phyloP scores from a whole-genome alignment of 2,888 invertebrate species.

The Epinotia nisella region DNA sequence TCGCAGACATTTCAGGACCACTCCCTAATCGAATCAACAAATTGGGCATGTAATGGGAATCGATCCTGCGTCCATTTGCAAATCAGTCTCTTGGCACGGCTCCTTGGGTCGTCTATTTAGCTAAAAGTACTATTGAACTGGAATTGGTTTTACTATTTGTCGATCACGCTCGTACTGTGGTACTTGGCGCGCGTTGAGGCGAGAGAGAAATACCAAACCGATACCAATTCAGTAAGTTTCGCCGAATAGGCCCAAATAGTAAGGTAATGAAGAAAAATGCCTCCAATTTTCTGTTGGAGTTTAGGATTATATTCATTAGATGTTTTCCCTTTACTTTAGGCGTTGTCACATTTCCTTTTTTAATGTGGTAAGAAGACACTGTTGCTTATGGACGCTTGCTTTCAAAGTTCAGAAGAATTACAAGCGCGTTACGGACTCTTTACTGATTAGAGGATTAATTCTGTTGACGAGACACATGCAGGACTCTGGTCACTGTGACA shows the following conservation, averaged over 20 bases:
- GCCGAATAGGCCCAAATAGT: not conserved
- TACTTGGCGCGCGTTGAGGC: too few relatives aligned
- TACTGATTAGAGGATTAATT: too few relatives aligned
- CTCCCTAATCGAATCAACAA: slow-evolving; percentile 32
- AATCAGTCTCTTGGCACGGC: slow-evolving; percentile 27
- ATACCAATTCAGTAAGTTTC: not conserved
- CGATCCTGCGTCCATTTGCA: slow-evolving; percentile 25
- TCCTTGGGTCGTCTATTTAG: slow-evolving; percentile 6
- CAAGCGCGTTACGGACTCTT: too few relatives aligned
- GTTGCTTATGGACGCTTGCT: too few relatives aligned
- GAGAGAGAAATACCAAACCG: not conserved
- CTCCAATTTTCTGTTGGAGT: not conserved
- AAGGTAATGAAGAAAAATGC: not conserved
- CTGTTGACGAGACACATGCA: too few relatives aligned
- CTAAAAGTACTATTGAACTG: not conserved
- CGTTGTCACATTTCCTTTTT: too few relatives aligned
- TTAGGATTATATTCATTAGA: not conserved
- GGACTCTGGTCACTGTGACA: too few relatives aligned
- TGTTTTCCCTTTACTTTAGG: not conserved
- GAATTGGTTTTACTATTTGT: not conserved
- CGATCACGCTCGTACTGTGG: too few relatives aligned
- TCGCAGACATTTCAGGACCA: slow-evolving; percentile 26
- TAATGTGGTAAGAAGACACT: too few relatives aligned
- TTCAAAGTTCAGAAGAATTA: too few relatives aligned
- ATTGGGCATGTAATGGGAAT: slow-evolving; percentile 35